phyloP scores from a whole-genome alignment of 2,113 vertebrate species.

The Coracopsis vasa region DNA sequence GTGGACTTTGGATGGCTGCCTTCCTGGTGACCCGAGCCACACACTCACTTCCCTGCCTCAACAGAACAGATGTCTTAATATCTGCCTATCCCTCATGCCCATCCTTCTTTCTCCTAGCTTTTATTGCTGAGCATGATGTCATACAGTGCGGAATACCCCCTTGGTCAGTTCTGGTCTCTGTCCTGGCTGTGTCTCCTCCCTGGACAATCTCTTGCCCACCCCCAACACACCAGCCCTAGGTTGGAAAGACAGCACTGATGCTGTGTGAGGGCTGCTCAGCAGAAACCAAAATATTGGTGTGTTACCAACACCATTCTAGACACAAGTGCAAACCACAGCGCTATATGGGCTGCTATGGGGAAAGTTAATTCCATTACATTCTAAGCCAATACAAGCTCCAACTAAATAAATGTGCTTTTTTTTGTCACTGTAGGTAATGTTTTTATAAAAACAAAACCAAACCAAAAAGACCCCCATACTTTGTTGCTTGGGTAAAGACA shows the following conservation, averaged over 20 bases:
- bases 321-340: not conserved
- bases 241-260: not conserved
- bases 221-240: not conserved
- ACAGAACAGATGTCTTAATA: not conserved
- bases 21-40: not conserved
- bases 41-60: not conserved
- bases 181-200: not conserved
- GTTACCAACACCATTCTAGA: not conserved
- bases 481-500: not conserved
- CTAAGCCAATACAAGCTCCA: not conserved
- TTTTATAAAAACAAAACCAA: not conserved
- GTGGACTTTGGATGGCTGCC: not conserved
- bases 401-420: not conserved
- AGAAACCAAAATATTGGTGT: not conserved
- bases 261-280: not conserved
- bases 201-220: not conserved
- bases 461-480: not conserved
- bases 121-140: not conserved
- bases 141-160: not conserved
- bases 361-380: not conserved
- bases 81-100: rapidly evolving
- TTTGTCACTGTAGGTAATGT: not conserved
- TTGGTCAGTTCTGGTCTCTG: not conserved
- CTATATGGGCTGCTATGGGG: not conserved
- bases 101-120: not conserved